Evolutionary conservation across 2,888 invertebrate genomes (phyloP).

Genomic region (Ophion ellenae): DNA sequence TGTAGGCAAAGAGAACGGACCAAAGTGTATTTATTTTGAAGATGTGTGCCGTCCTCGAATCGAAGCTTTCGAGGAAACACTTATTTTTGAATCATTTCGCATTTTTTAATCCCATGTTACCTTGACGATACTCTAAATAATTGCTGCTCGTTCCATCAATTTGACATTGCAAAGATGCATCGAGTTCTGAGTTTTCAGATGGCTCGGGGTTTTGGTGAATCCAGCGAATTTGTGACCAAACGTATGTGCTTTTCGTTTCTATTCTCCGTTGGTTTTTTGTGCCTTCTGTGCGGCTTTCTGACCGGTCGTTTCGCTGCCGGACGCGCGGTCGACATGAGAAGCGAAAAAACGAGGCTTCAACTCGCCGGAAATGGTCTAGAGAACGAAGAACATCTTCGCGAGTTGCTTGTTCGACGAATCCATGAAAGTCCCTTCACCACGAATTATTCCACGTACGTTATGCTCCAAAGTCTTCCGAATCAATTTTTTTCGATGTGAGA

Average conservation of each 20-base stretch:
- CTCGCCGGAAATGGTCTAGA: conserved; percentile 77
- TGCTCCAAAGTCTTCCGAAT: not conserved
- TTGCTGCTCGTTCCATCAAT: not conserved
- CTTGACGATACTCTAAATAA: not conserved
- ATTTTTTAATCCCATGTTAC: not conserved
- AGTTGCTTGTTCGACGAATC: conserved; percentile 70
- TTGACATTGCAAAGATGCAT: conserved; percentile 80
- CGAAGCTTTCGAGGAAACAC: not conserved
- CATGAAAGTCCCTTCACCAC: conserved; percentile 68
- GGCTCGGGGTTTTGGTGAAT: conserved; percentile 80
- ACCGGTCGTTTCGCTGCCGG: conserved; percentile 84
- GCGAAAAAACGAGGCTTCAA: conserved; percentile 76
- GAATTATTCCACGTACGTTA: conserved; percentile 63
- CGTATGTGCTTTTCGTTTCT: conserved; percentile 84
- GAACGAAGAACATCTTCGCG: conserved; percentile 73
- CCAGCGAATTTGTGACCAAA: conserved; percentile 84
- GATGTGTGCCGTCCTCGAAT: not conserved
- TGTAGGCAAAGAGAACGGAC: not conserved
- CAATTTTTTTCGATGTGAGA: not conserved
- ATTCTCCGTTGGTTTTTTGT: conserved; percentile 83
- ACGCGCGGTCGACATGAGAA: conserved; percentile 76
- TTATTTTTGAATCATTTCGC: not conserved
- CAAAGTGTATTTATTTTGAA: not conserved
- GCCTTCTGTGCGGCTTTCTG: conserved; percentile 84
- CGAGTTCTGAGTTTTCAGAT: conserved; percentile 84